These are phyloP conservation scores for Euleptes europaea DNA, from an alignment of 2,113 vertebrate genomes.

Conservation along the genomic window DNA sequence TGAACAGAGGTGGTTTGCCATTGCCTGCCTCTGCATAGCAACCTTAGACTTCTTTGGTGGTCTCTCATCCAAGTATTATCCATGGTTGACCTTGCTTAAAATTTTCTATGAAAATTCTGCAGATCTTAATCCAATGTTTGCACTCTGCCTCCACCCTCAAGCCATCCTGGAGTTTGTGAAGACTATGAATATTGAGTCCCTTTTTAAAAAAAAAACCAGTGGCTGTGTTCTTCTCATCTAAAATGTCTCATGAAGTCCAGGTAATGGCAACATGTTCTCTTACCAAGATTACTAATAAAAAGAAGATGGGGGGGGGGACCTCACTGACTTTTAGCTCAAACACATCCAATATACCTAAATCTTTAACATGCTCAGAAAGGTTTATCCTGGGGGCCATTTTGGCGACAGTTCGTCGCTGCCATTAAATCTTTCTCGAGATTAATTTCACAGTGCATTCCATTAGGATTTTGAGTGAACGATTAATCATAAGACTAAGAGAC, in stretches of 20 bases:
- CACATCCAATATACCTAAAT: constrained; percentile 19
- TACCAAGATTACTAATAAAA: neutral
- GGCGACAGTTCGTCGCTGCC: constrained; percentile 31
- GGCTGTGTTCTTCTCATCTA: too few relatives aligned
- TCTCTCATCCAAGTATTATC: too few relatives aligned
- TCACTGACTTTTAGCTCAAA: neutral
- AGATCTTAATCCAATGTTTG: too few relatives aligned
- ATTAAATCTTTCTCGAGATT: constrained; percentile 56
- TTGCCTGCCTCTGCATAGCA: too few relatives aligned
- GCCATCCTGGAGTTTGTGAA: too few relatives aligned
- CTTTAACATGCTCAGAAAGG: constrained; percentile 44
- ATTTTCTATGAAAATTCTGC: too few relatives aligned
- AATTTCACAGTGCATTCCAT: constrained; percentile 48
- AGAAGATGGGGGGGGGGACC: neutral
- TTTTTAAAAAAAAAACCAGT: too few relatives aligned
- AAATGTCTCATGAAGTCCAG: neutral
- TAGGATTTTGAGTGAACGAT: constrained; percentile 66
- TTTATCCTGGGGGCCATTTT: constrained; percentile 46
- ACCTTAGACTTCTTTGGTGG: too few relatives aligned
- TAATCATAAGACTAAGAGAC: constrained; percentile 61
- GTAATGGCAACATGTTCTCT: neutral
- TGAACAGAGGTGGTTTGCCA: too few relatives aligned
- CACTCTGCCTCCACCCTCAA: too few relatives aligned
- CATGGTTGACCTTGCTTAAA: too few relatives aligned
- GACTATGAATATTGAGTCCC: too few relatives aligned